Evolutionary conservation across 2,113 vertebrate genomes (phyloP).

Genomic region (Anarrhichthys ocellatus): DNA sequence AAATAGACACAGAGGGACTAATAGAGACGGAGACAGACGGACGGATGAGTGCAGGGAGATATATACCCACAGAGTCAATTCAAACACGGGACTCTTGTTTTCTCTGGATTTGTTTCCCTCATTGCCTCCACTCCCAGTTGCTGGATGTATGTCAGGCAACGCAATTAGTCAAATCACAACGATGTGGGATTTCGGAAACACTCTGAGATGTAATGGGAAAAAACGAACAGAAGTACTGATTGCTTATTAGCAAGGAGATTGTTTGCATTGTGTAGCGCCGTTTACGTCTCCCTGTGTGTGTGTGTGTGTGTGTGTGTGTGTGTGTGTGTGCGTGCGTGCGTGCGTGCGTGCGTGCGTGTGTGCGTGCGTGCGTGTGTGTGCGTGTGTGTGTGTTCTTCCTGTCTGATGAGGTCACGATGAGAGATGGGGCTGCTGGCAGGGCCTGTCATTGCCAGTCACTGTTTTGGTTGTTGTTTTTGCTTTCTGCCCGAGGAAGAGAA

Average conservation of each 20-base stretch:
- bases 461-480: slow-evolving; percentile 75
- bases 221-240: slow-evolving; percentile 55
- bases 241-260: slow-evolving; percentile 73
- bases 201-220: slow-evolving; percentile 53
- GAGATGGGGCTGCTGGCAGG: slow-evolving; percentile 69
- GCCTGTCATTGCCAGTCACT: slow-evolving; percentile 78
- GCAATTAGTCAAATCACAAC: slow-evolving; percentile 78
- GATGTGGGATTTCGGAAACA: slow-evolving; percentile 62
- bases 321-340: slow-evolving; percentile 8
- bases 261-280: slow-evolving; percentile 54
- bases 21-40: slow-evolving; percentile 34
- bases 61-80: slow-evolving; percentile 22
- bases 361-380: not conserved
- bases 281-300: slow-evolving; percentile 19
- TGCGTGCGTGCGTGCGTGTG: slow-evolving; percentile 9
- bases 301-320: not conserved
- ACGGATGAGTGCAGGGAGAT: slow-evolving; percentile 13
- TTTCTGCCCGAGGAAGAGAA: slow-evolving; percentile 70
- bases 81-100: slow-evolving; percentile 38
- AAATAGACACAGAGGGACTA: slow-evolving; percentile 29
- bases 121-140: slow-evolving; percentile 35
- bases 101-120: slow-evolving; percentile 56
- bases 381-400: slow-evolving; percentile 26
- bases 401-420: slow-evolving; percentile 74
- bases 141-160: slow-evolving; percentile 67